Evolutionary conservation across 2,797 vertebrate species (phyloP).

Genomic region (Octomys mimax): DNA sequence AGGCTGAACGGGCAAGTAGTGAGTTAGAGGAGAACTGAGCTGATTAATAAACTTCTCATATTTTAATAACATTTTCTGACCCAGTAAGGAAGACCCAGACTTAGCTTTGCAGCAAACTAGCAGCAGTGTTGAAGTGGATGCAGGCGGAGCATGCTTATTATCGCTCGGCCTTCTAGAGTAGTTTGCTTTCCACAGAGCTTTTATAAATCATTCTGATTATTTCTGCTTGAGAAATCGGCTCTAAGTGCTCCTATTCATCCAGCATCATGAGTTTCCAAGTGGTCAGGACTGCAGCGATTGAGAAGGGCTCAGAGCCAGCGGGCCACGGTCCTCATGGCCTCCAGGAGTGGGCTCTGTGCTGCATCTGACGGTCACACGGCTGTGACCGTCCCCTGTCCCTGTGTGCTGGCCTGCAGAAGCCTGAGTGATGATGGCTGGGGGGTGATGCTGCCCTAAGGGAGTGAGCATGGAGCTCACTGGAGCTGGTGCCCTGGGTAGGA

Average conservation of each 20-base stretch:
- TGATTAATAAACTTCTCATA: background rate
- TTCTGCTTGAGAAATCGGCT: background rate
- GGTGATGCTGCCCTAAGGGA: background rate
- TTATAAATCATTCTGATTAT: background rate
- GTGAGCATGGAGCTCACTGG: background rate
- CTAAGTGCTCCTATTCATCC: background rate
- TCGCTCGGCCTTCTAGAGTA: background rate
- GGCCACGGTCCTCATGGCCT: rapidly evolving
- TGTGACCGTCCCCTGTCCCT: background rate
- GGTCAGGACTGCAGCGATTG: background rate
- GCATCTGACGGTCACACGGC: background rate
- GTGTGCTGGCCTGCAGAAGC: background rate
- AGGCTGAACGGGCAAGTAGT: background rate
- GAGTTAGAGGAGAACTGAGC: background rate
- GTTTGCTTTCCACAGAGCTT: background rate
- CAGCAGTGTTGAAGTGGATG: background rate
- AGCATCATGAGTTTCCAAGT: background rate
- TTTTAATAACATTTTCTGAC: background rate
- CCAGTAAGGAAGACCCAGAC: background rate
- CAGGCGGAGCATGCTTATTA: background rate
- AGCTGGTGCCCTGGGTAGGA: too few species aligned
- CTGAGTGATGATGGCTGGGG: rapidly evolving
- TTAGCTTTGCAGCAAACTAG: background rate
- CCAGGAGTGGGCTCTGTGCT: too few species aligned
- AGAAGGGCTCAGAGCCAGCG: background rate